These are phyloP conservation scores for Cololabis saira DNA, from an alignment of 2,113 vertebrate genomes.

Conservation along the genomic window DNA sequence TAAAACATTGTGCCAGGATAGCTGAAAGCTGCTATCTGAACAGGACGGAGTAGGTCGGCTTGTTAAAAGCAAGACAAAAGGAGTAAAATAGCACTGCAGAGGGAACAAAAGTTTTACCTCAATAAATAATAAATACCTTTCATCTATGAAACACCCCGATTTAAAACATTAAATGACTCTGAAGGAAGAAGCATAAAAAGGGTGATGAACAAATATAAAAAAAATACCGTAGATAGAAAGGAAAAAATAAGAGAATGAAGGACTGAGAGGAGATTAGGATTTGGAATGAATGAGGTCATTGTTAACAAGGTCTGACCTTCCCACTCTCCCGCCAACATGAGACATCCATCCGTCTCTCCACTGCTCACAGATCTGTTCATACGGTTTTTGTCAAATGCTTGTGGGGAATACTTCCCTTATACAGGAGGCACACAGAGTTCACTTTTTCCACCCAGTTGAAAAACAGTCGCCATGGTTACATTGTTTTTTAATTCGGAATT, in stretches of 20 bases:
- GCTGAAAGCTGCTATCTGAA: conserved; percentile 45
- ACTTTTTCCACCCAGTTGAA: no score
- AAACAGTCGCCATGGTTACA: no score
- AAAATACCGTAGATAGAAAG: not conserved
- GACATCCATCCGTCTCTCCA: conserved; percentile 21
- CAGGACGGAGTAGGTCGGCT: conserved; percentile 14
- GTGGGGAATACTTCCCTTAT: conserved; percentile 24
- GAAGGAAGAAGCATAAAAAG: not conserved
- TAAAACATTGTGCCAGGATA: conserved; percentile 35
- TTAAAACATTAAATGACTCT: not conserved
- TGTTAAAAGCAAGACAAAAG: not conserved
- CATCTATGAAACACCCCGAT: no score
- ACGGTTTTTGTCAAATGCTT: conserved; percentile 45
- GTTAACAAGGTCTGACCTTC: conserved; percentile 47
- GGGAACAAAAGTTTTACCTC: not conserved
- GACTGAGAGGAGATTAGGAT: conserved; percentile 23
- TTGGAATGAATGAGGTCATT: conserved; percentile 58
- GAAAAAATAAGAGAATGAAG: conserved; percentile 6
- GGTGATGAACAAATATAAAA: conserved; percentile 10
- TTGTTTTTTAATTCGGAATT: no score
- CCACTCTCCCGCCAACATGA: conserved; percentile 29
- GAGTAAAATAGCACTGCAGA: not conserved
- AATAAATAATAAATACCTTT: not conserved
- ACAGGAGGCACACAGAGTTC: no score
- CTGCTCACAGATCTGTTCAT: conserved; percentile 30